Conservation (phyloP, 2,888 invertebrate genomes). For the Tetragonisca angustula region DNA sequence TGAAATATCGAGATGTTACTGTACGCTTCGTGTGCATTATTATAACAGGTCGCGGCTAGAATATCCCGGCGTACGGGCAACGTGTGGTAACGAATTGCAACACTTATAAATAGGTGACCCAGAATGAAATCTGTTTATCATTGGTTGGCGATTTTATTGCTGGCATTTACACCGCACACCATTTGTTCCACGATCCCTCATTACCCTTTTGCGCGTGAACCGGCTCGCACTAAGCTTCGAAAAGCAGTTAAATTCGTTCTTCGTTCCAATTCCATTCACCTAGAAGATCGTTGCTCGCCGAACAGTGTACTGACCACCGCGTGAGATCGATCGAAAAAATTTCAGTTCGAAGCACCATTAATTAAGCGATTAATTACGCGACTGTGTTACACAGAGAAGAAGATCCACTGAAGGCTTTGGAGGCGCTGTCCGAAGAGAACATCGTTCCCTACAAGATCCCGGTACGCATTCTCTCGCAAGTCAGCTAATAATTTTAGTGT, state of each 20-base stretch:
- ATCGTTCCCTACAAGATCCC: conserved; percentile 82
- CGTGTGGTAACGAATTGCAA: conserved; percentile 72
- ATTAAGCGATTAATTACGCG: conserved; percentile 6
- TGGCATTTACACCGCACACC: conserved; percentile 64
- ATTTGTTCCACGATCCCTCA: conserved; percentile 57
- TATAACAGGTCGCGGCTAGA: conserved; percentile 67
- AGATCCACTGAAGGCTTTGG: conserved; percentile 76
- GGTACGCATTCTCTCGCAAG: conserved; percentile 71
- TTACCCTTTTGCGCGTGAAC: conserved; percentile 63
- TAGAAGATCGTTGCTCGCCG: background rate
- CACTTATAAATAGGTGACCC: conserved; percentile 79
- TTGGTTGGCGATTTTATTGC: conserved; percentile 75
- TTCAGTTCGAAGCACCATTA: conserved; percentile 17
- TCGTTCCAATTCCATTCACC: conserved; percentile 18
- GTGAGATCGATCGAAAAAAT: background rate
- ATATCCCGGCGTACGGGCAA: conserved; percentile 70
- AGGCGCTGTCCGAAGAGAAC: conserved; percentile 79
- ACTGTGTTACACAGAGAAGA: conserved; percentile 75
- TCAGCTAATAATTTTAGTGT: background rate
- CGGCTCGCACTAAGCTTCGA: conserved; percentile 40
- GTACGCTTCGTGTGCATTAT: conserved; percentile 42
- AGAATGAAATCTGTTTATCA: conserved; percentile 77
- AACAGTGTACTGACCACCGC: conserved; percentile 2
- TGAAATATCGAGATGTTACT: conserved; percentile 19
- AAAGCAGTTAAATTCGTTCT: conserved; percentile 32